phyloP scores from a whole-genome alignment of 1,140 invertebrate genomes.

The Drosophila pruinosa region DNA sequence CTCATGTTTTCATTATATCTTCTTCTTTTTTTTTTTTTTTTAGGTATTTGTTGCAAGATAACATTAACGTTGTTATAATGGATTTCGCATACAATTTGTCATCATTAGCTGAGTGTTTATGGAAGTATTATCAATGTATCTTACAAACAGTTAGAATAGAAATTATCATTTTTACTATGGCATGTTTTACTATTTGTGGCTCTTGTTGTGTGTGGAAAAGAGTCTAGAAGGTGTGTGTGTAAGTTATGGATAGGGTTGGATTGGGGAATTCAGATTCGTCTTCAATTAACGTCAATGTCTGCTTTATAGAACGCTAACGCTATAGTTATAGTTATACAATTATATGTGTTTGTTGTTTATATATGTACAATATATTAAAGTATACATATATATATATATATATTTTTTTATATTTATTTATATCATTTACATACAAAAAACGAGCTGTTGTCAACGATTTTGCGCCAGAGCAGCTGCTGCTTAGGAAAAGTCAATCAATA shows the following conservation, averaged over 20 bases:
- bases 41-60: conserved; percentile 41
- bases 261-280: conserved; percentile 45
- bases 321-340: conserved; percentile 57
- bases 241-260: not conserved
- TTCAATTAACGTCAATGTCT: conserved; percentile 41
- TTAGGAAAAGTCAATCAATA: conserved; percentile 25
- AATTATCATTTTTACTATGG: conserved; percentile 33
- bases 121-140: conserved; percentile 20
- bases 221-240: not conserved
- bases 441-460: conserved; percentile 9
- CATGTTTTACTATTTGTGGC: conserved; percentile 1
- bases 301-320: conserved; percentile 23
- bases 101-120: conserved; percentile 3
- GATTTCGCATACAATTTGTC: conserved; percentile 10
- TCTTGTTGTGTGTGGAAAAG: not conserved
- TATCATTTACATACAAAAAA: conserved; percentile 35
- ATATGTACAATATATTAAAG: conserved; percentile 69
- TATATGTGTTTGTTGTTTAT: conserved; percentile 38
- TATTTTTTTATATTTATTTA: conserved; percentile 20
- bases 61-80: conserved; percentile 29
- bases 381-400: conserved; percentile 49
- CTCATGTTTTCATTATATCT: conserved; percentile 23
- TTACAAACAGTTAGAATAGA: conserved; percentile 48
- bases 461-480: conserved; percentile 14
- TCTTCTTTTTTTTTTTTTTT: conserved; percentile 22